Evolutionary conservation across 2,113 vertebrate species (phyloP).

Genomic region (Sula dactylatra): DNA sequence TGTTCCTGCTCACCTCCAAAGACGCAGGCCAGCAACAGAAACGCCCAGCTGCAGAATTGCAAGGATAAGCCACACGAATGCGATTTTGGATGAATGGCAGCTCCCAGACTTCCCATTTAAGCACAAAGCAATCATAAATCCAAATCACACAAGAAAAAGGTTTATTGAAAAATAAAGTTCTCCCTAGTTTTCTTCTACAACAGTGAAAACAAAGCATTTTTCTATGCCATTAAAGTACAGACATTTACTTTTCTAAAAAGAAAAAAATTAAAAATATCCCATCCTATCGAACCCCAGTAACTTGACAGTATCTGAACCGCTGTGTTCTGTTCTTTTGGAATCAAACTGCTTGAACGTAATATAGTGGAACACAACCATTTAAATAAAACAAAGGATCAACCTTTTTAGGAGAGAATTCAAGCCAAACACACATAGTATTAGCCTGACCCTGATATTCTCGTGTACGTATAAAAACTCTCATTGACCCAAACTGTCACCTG

Average conservation of each 20-base stretch:
- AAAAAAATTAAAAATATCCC: not conserved
- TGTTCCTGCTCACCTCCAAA: not conserved
- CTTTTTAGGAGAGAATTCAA: not conserved
- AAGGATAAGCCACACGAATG: not conserved
- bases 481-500: not conserved
- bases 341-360: constrained; percentile 57
- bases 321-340: constrained; percentile 31
- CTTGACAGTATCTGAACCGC: constrained; percentile 41
- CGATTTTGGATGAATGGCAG: not conserved
- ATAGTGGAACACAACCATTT: constrained; percentile 59
- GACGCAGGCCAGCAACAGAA: not conserved
- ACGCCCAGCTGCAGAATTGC: not conserved
- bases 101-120: not conserved
- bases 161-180: constrained; percentile 98
- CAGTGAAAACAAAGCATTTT: constrained; percentile 77
- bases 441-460: not conserved
- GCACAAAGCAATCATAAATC: constrained; percentile 50
- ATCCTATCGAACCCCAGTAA: constrained; percentile 26
- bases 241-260: constrained; percentile 61
- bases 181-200: constrained; percentile 85
- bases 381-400: not conserved
- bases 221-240: constrained; percentile 71
- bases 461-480: not conserved
- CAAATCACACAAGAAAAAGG: constrained; percentile 83
- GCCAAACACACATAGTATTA: not conserved